A percentile compares a stretch with the other conserved stretches of the same genome.
phyloP scores from a whole-genome alignment of 2,113 vertebrate species.

The Orientallactaga bullata region DNA sequence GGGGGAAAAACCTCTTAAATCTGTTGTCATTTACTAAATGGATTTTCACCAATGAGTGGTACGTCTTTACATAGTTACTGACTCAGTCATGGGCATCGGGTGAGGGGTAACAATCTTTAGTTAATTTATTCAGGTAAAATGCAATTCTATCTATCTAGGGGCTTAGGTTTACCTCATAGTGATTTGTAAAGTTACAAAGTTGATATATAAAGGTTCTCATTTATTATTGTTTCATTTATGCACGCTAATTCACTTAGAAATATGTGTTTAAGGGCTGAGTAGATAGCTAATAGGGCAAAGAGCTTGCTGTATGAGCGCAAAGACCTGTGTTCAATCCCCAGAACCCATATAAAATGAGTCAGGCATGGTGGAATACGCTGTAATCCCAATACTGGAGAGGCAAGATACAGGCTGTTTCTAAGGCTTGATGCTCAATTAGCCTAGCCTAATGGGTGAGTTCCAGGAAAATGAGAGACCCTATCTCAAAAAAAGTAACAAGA shows the following conservation, averaged over 20 bases:
- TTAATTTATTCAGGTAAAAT: conserved; percentile 15
- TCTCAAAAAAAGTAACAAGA: too few relatives aligned
- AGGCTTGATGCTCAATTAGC: too few relatives aligned
- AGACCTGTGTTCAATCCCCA: too few relatives aligned
- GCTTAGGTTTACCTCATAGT: background rate
- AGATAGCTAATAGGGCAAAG: too few relatives aligned
- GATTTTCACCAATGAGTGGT: background rate
- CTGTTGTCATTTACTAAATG: conserved; percentile 6
- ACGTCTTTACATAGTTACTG: background rate
- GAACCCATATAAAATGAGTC: too few relatives aligned
- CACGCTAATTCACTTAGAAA: conserved; percentile 20
- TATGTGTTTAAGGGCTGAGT: background rate
- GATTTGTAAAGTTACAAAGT: background rate
- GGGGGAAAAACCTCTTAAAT: background rate
- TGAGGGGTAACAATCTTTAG: conserved; percentile 28
- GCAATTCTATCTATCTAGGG: background rate
- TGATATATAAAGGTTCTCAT: conserved; percentile 22
- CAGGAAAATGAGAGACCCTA: too few relatives aligned
- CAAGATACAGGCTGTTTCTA: too few relatives aligned
- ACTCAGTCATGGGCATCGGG: background rate
- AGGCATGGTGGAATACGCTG: too few relatives aligned
- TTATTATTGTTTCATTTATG: background rate
- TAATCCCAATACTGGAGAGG: too few relatives aligned
- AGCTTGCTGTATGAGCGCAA: too few relatives aligned
- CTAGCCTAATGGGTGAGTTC: too few relatives aligned